Evolutionary conservation across 92 coral and sea anemone species (phyloP), one percentile per base, ranked within the genome.

Genomic region (Parazoanthus darwini): DNA sequence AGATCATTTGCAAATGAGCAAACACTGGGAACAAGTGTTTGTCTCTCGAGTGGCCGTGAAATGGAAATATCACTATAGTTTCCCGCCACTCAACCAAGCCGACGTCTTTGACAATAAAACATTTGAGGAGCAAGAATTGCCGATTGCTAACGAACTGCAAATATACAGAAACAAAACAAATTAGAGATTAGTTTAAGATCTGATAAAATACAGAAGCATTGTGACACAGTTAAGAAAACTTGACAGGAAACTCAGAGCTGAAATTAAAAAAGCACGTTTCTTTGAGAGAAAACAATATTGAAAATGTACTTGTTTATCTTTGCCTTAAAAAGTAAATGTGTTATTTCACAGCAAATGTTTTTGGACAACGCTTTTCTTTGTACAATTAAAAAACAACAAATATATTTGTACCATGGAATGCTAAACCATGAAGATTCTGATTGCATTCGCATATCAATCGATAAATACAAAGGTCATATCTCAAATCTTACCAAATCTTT

Each of bases 1-100:
- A 84, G 58, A 71, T 71, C 36, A 71, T 84, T 84, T 72, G 63
- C 87, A 84, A 84, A 84, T 84, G 87, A 84, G 87, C 78, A 84
- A 84, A 84, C 29, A 84, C 77, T 84, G 66, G 87, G 79, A 14
- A 84, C 87, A 84, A 84, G 66, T 44, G 67, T 48, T 70, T 72
- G 42, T 33, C 33, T 16, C 67, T 71, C 79, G 66, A 35, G 87
- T 50, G 33, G 59, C 79, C 58, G 63, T 56, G 16, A 72, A 84
- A 84, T 71, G 46, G 66, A 70, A 84, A 70, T 84, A 63, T 38
- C 43, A 35, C 3, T n/a, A 68, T n/a, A 38, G 87, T 35, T 3
- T 22, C 75, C 66, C 54, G 29, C 78, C 42, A 71, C 29, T 46
- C 63, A 71, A 26, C 18, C 14, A 7, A 66, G 36, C 63, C 36